Conservation (phyloP, 2,797 vertebrate species). For the Smutsia temminckii region DNA sequence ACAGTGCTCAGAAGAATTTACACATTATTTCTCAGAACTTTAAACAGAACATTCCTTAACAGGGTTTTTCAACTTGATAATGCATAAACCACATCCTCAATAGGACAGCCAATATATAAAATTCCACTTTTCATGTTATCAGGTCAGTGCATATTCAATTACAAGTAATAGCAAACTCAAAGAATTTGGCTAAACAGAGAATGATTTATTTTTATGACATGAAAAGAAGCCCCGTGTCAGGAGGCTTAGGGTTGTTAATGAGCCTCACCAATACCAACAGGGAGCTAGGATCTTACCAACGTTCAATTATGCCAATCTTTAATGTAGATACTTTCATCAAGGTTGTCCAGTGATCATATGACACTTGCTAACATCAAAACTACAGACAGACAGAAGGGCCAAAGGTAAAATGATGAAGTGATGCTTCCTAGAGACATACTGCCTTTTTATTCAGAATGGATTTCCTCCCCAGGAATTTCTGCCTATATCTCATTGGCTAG, state of each 20-base stretch:
- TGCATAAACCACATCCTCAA: background rate
- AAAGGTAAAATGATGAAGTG: constrained; percentile 28
- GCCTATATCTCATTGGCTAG: background rate
- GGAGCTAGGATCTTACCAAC: background rate
- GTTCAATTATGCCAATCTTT: background rate
- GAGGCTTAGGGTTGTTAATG: background rate
- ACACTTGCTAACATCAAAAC: constrained; percentile 1
- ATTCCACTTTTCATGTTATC: background rate
- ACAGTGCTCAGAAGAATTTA: background rate
- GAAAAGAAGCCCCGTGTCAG: background rate
- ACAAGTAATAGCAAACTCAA: background rate
- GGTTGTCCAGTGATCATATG: background rate
- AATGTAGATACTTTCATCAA: background rate
- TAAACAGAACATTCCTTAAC: background rate
- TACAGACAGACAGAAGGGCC: background rate
- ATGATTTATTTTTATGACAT: constrained; percentile 47
- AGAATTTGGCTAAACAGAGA: background rate
- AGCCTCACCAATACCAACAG: background rate
- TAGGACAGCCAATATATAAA: background rate
- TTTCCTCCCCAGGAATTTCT: background rate
- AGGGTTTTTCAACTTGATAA: background rate
- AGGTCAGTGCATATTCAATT: background rate
- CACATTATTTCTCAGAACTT: background rate
- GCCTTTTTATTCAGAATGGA: background rate
- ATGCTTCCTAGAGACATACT: background rate